Base-by-base conservation (phyloP, 1,140 invertebrate species). In the Sycobia sp. region DNA sequence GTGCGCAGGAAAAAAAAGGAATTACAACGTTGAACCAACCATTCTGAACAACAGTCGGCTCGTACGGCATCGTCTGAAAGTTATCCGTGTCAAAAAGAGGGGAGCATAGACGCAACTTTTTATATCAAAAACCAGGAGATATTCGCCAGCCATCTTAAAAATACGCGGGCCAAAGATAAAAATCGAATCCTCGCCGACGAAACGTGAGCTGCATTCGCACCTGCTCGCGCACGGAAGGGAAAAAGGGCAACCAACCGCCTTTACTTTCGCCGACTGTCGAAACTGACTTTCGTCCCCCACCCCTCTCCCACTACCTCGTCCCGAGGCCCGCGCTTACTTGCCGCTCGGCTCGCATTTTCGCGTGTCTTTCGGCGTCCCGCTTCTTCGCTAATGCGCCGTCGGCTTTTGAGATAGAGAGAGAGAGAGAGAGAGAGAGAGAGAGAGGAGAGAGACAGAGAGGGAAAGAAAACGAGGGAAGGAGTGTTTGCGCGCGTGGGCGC, bases 141-240 rank as follows among this genome's bases (percentile, higher is more conserved):
- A n/a, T n/a, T n/a, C n/a, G n/a, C n/a, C n/a, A n/a, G n/a, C n/a
- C n/a, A n/a, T n/a, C n/a, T n/a, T n/a, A n/a, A n/a, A n/a, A n/a
- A n/a, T n/a, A 32, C 23, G 44, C 56, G 44, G 13, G 11, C 50
- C 9, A 14, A 41, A 47, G 41, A 54, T 62, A 32, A 27, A 54
- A 62, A 62, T 54, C 59, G 59, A 62, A 62, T 53, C 18, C 22
- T 8, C 16, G 36, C 23, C 16, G 22, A 11, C 22, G 25, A 43
- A 43, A 60, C 38, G 38, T 53, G 58, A 62, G 50, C 22, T 23
- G 59, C 49, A 36, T 53, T 44, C 29, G 14, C 49, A 14, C 16
- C 29, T 25, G 9, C 16, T 39, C 16, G 8, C 3, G 8, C n/a
- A 22, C 4, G 3, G 20, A 8, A 29, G 1, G 10, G 25, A 29